Conservation (phyloP, 2,797 vertebrate species). For the Epinephelus awoara region DNA sequence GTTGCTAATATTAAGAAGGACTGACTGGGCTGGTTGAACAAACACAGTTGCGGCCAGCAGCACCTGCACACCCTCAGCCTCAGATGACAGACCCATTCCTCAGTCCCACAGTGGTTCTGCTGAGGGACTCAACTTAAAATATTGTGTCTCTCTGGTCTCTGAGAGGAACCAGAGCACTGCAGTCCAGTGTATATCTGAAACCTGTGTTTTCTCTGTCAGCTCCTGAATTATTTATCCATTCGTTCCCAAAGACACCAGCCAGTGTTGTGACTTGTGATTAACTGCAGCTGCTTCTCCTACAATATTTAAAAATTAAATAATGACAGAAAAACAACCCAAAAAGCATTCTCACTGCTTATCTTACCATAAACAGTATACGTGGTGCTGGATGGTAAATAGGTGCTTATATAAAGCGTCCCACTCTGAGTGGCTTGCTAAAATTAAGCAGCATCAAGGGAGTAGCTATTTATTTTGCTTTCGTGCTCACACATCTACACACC, state of each 20-base stretch:
- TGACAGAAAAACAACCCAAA: slow-evolving; percentile 11
- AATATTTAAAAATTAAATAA: slow-evolving; percentile 31
- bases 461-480: slow-evolving; percentile 65
- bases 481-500: slow-evolving; percentile 56
- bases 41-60: slow-evolving; percentile 8
- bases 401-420: slow-evolving; percentile 45
- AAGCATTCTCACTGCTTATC: slow-evolving; percentile 11
- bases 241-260: slow-evolving; percentile 16
- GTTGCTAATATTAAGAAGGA: too few species aligned
- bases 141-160: slow-evolving; percentile 22
- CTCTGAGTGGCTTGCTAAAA: slow-evolving; percentile 58
- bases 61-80: slow-evolving; percentile 17
- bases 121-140: slow-evolving; percentile 32
- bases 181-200: slow-evolving; percentile 37
- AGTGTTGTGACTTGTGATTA: slow-evolving; percentile 32
- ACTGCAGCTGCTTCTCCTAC: slow-evolving; percentile 3
- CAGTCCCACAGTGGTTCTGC: slow-evolving; percentile 4
- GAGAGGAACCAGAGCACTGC: slow-evolving; percentile 13
- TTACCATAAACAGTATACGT: slow-evolving; percentile 16
- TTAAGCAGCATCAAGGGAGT: slow-evolving; percentile 63
- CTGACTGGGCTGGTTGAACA: neutral
- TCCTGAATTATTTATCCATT: slow-evolving; percentile 44
- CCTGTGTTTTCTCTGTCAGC: slow-evolving; percentile 14
- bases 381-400: slow-evolving; percentile 39
- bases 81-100: slow-evolving; percentile 13